Percentiles rank a stretch among this genome's conserved stretches.
Conservation (phyloP, 1,140 invertebrate genomes). For the Zaprionus tsacasi region DNA sequence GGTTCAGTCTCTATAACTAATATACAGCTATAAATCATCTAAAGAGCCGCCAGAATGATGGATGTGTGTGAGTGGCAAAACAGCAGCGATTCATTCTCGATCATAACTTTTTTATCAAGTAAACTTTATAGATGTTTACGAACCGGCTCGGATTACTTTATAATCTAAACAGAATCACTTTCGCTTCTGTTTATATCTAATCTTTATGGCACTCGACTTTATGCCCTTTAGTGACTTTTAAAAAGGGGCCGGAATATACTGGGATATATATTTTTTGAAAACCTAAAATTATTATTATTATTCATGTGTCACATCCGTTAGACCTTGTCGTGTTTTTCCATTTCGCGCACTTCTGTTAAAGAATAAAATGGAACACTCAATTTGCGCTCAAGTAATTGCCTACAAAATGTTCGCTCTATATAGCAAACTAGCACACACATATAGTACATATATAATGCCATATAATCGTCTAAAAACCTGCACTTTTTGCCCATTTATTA, state of each 20-base stretch:
- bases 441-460: neutral
- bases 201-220: slow-evolving; percentile 3
- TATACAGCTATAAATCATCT: slow-evolving; percentile 7
- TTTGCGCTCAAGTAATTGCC: slow-evolving; percentile 62
- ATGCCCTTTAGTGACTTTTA: neutral
- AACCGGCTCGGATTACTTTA: slow-evolving; percentile 7
- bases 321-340: slow-evolving; percentile 61
- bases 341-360: slow-evolving; percentile 44
- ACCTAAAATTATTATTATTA: slow-evolving; percentile 19
- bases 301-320: slow-evolving; percentile 27
- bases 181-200: slow-evolving; percentile 30
- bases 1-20: neutral
- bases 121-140: slow-evolving; percentile 9
- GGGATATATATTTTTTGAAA: slow-evolving; percentile 1
- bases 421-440: neutral
- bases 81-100: neutral
- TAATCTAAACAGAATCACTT: slow-evolving; percentile 24
- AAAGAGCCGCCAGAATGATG: neutral
- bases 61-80: neutral
- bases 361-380: slow-evolving; percentile 47
- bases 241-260: neutral
- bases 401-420: slow-evolving; percentile 13
- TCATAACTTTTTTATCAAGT: slow-evolving; percentile 5
- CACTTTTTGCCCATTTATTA: slow-evolving; percentile 30
- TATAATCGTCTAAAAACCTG: neutral